Evolutionary conservation across 2,888 invertebrate species (phyloP), one percentile per base, ranked within the genome.

Genomic region (Notocelia uddmanniana): DNA sequence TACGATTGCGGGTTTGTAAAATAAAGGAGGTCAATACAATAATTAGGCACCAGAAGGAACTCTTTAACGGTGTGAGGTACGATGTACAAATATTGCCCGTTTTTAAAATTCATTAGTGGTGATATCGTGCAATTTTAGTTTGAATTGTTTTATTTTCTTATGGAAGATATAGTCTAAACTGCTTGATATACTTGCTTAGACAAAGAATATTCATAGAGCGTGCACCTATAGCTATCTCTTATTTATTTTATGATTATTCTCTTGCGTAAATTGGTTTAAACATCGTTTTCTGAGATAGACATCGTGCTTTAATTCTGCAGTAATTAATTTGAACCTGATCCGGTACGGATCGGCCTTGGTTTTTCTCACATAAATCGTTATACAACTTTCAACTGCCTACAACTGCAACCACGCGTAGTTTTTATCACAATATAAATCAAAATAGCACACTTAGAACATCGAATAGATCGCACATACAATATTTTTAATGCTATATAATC

Each of bases 381-480:
- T 54, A 54, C 64, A 34, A 64, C 64, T 64, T 64, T 64, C 52
- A 64, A 64, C 34, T 64, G 64, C 64, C 37, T 37, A 54, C 64
- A 37, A 37, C 57, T 34, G 57, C 64, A 52, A 52, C 52, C 34
- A 63, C 63, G 54, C 52, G n/a, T 60, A 18, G 60, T 48, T 64
- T 54, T 63, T 63, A 34, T 50, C 26, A 26, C 13, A 11, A 48
- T 41, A 21, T 41, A 15, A 37, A 58, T 59, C 2, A 3, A n/a
- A 23, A 41, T 13, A 31, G 41, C 41, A 8, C n/a, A n/a, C 45
- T n/a, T n/a, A 5, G 45, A 45, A 45, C 45, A 45, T 45, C 6
- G 45, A 45, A 45, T n/a, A 45, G 15, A 41, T 41, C 1, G 45
- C 45, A 6, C 45, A 1, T 45, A 41, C 3, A 41, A 1, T 45